Percentiles rank a stretch among this genome's conserved stretches.
These are phyloP conservation scores for Acanthoscelides obtectus DNA, from an alignment of 2,888 invertebrate species.

Conservation along the genomic window DNA sequence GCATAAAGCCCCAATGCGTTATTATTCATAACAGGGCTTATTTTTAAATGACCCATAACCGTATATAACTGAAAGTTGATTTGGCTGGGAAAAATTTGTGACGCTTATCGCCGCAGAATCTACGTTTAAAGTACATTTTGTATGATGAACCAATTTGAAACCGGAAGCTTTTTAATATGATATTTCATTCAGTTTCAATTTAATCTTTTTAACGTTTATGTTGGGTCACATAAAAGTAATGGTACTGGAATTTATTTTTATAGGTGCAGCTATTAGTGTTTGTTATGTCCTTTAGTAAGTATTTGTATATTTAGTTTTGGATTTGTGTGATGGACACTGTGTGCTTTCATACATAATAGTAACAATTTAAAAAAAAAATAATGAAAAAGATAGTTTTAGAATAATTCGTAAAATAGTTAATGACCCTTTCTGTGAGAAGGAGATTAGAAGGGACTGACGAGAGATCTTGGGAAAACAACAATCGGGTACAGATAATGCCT, in stretches of 20 bases:
- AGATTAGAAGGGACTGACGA: too few species aligned
- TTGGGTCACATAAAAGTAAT: neutral
- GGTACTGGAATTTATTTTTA: neutral
- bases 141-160: neutral
- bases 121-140: neutral
- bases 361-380: too few species aligned
- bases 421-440: too few species aligned
- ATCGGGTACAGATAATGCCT: too few species aligned
- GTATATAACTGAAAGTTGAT: neutral
- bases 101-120: neutral
- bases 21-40: neutral
- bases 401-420: too few species aligned
- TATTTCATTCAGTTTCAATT: neutral
- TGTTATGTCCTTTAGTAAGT: neutral
- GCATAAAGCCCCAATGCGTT: neutral
- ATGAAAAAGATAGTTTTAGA: too few species aligned
- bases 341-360: too few species aligned
- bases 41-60: neutral
- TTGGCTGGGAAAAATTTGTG: neutral
- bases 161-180: neutral
- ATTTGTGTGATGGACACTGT: neutral
- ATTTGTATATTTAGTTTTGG: neutral
- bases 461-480: too few species aligned
- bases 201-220: neutral
- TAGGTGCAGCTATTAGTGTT: neutral